Evolutionary conservation across 2,113 vertebrate genomes (phyloP).

Genomic region (Heloderma charlesbogerti): DNA sequence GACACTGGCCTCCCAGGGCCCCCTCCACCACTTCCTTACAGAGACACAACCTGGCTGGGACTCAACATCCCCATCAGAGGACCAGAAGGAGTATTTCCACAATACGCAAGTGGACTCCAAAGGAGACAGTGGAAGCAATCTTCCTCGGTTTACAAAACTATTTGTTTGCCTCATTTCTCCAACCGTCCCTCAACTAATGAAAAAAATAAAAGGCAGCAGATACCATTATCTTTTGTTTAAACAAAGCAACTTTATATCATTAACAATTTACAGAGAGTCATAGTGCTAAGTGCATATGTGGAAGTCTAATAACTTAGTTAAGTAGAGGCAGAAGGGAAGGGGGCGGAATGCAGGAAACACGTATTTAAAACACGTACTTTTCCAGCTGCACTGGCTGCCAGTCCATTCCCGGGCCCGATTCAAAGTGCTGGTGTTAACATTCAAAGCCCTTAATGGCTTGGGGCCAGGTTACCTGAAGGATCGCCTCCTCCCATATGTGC

Average conservation of each 20-base stretch:
- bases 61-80: neutral
- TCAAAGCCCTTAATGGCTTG: too few species aligned
- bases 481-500: too few species aligned
- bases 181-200: neutral
- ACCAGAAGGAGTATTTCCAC: neutral
- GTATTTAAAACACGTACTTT: too few species aligned
- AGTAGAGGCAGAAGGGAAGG: neutral
- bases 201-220: neutral
- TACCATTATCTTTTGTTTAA: neutral
- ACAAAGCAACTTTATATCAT: neutral
- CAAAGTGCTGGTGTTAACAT: too few species aligned
- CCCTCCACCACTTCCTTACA: neutral
- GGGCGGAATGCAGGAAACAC: neutral
- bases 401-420: too few species aligned
- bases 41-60: accelerated
- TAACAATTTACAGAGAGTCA: neutral
- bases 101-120: neutral
- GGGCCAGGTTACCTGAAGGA: too few species aligned
- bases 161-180: neutral
- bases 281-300: neutral
- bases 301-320: neutral
- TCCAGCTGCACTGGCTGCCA: too few species aligned
- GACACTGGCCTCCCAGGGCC: neutral
- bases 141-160: neutral
- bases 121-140: accelerated